These are phyloP conservation scores for Scomber scombrus DNA, from an alignment of 2,113 vertebrate genomes.

Conservation along the genomic window DNA sequence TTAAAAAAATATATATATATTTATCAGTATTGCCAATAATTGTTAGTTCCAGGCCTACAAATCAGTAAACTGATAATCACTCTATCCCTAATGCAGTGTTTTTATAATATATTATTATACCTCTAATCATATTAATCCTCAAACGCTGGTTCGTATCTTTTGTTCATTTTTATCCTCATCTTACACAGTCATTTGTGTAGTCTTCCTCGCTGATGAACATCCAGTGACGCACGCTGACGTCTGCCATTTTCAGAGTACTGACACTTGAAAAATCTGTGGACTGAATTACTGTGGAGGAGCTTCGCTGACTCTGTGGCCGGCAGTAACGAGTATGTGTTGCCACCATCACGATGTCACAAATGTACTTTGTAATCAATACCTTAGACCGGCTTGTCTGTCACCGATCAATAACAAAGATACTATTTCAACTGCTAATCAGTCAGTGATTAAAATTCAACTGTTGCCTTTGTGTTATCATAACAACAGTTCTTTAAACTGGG, in stretches of 20 bases:
- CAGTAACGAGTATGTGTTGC: background rate
- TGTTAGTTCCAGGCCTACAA: too few species aligned
- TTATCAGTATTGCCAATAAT: too few species aligned
- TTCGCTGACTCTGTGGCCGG: background rate
- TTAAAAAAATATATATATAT: too few species aligned
- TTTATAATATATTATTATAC: background rate
- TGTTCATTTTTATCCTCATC: background rate
- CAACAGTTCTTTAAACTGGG: too few species aligned
- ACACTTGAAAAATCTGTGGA: background rate
- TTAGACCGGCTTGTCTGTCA: background rate
- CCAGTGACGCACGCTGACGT: slow-evolving; percentile 2
- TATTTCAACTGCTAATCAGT: slow-evolving; percentile 6
- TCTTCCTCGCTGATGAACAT: background rate
- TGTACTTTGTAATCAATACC: slow-evolving; percentile 21
- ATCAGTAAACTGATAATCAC: too few species aligned
- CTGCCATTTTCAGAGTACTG: slow-evolving; percentile 6
- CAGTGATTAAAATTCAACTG: background rate
- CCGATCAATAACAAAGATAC: slow-evolving; percentile 32
- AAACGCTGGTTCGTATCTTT: background rate
- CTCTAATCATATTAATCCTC: background rate
- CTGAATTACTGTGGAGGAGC: slow-evolving; percentile 21
- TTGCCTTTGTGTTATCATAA: background rate
- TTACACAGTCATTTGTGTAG: background rate
- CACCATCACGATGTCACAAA: slow-evolving; percentile 14
- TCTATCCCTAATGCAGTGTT: too few species aligned